phyloP scores from a whole-genome alignment of 2,797 vertebrate genomes.

The Molossus molossus region DNA sequence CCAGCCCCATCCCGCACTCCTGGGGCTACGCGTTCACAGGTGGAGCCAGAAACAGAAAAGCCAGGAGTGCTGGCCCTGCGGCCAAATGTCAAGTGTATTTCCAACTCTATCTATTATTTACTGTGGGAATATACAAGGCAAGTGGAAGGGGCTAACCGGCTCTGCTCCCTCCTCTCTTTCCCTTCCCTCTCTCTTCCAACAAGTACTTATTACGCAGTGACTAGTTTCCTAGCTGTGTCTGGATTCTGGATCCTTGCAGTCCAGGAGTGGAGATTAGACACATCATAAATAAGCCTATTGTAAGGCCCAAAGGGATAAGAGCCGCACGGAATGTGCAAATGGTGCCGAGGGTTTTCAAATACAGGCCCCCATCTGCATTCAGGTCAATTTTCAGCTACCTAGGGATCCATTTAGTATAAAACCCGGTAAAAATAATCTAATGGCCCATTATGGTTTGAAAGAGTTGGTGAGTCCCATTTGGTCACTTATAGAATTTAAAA shows the following conservation, averaged over 20 bases:
- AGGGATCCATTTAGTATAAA: slow-evolving; percentile 70
- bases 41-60: not conserved
- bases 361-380: not conserved
- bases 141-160: not conserved
- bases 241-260: slow-evolving; percentile 22
- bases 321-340: not conserved
- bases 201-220: not conserved
- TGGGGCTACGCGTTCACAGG: not conserved
- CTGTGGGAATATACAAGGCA: not conserved
- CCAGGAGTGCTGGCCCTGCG: not conserved
- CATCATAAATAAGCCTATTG: slow-evolving; percentile 11
- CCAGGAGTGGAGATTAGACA: slow-evolving; percentile 26
- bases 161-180: not conserved
- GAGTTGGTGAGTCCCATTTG: slow-evolving; percentile 39
- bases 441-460: slow-evolving; percentile 69
- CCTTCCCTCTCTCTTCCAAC: not conserved
- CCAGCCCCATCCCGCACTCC: not conserved
- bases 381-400: slow-evolving; percentile 70
- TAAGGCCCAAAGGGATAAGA: slow-evolving; percentile 15
- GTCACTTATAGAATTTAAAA: slow-evolving; percentile 65
- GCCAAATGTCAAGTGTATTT: not conserved
- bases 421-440: slow-evolving; percentile 76
- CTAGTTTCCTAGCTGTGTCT: not conserved
- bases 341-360: slow-evolving; percentile 48
- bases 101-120: not conserved